Evolutionary conservation across 2,888 invertebrate species (phyloP).

Genomic region (Vannuccia rotundouncinata): DNA sequence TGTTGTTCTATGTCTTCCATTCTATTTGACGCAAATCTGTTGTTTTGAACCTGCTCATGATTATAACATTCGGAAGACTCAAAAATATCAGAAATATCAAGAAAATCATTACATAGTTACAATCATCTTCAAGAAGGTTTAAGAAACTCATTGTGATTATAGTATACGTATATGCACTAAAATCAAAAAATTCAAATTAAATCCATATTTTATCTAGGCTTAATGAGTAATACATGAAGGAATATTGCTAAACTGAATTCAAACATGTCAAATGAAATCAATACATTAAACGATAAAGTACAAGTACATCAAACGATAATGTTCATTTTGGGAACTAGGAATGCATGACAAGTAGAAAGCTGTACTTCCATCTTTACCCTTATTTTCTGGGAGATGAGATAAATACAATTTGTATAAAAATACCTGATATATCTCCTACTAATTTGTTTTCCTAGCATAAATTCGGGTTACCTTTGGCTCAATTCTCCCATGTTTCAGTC

Average conservation of each 20-base stretch:
- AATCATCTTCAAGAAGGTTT: too few species aligned
- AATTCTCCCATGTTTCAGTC: background rate
- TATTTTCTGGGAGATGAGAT: background rate
- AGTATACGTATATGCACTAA: background rate
- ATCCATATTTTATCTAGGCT: too few species aligned
- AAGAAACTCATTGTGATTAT: too few species aligned
- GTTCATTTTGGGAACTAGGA: background rate
- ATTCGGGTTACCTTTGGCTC: background rate
- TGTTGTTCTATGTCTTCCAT: background rate
- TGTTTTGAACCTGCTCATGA: background rate
- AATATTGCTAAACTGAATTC: background rate
- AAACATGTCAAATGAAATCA: background rate
- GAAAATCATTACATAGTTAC: too few species aligned
- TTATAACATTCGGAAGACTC: background rate
- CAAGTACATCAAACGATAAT: background rate
- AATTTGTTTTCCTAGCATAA: background rate
- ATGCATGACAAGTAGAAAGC: background rate
- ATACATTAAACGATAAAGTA: background rate
- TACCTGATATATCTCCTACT: background rate
- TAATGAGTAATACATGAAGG: background rate
- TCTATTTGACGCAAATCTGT: background rate
- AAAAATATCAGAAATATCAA: background rate
- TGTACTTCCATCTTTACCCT: background rate
- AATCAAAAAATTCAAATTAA: too few species aligned
- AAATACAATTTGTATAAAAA: constrained; percentile 14